Evolutionary conservation across 1,140 invertebrate species (phyloP), one percentile per base, ranked within the genome.

Genomic region (Marisa cornuarietis): DNA sequence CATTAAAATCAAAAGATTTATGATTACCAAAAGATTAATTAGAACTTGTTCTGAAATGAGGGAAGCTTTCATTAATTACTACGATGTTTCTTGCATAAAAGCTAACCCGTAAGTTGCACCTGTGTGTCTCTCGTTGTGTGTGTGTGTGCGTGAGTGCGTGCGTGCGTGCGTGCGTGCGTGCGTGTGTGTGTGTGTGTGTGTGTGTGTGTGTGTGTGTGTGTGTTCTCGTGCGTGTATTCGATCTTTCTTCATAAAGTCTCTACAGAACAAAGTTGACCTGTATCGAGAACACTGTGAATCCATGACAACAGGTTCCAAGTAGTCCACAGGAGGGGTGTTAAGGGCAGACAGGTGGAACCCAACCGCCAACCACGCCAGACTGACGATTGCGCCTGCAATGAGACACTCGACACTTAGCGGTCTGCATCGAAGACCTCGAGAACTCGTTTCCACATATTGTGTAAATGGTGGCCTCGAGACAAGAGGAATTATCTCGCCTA

Each of bases 281-380:
- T 88, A 85, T 76, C 82, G 54, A 52, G 84, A 73, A 81, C 86
- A 88, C 62, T 80, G 49, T 10, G 86, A 85, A 10, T 79, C 80
- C 22, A 71, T 76, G 8, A 82, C 66, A 16, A 76, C 75, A 13
- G 80, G 78, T 66, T 89, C 87, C 51, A 85, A 73, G 61, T 85
- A 79, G 10, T 87, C 85, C 9, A 93, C 88, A 7, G 79, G 54
- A 11, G 92, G 92, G 24, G 92, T 90, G 81, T 92, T 79, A 18
- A 88, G 79, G 42, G 90, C 89, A 5, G 91, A 88, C 24, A 93
- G 76, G 76, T 93, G 91, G 83, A 93, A 93, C 10, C 92, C 92
- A 54, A 92, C 83, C 16, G 88, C 92, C 54, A 93, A 81, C 79
- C 92, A 81, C 2, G 89, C 85, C 68, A 93, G 85, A 76, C 92